Evolutionary conservation across 2,888 invertebrate genomes (phyloP).

Genomic region (Girardia tigrina): DNA sequence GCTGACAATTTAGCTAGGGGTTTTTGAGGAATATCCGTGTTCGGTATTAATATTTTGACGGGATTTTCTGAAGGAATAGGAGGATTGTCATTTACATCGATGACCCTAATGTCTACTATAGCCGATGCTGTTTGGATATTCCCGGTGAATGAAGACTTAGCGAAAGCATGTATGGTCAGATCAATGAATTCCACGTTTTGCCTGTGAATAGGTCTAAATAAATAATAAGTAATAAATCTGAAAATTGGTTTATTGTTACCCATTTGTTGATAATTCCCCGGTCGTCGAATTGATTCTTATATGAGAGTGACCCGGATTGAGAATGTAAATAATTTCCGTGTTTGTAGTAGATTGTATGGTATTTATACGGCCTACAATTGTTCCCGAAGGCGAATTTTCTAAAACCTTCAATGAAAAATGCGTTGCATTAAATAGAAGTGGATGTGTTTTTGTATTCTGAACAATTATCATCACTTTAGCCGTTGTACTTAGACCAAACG

Average conservation of each 20-base stretch:
- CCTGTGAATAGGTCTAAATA: background rate
- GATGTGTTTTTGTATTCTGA: background rate
- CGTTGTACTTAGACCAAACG: background rate
- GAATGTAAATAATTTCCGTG: background rate
- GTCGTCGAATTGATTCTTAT: background rate
- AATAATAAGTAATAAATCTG: too few species aligned
- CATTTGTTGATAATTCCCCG: background rate
- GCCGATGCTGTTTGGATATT: background rate
- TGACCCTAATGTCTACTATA: background rate
- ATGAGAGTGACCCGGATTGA: slow-evolving; percentile 6
- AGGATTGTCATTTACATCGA: slow-evolving; percentile 11
- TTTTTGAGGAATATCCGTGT: background rate
- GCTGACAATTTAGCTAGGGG: background rate
- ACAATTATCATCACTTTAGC: background rate
- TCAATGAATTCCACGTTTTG: background rate
- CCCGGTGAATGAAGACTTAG: background rate
- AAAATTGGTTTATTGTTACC: background rate
- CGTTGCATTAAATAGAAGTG: background rate
- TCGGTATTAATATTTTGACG: background rate
- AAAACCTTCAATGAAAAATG: slow-evolving; percentile 15
- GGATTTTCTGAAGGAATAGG: background rate
- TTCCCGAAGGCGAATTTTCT: background rate
- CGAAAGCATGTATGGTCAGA: background rate
- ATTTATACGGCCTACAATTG: background rate
- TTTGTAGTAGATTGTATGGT: background rate